These are phyloP conservation scores for Oscheius sp. DNA, from an alignment of 2,888 invertebrate species.

Conservation along the genomic window DNA sequence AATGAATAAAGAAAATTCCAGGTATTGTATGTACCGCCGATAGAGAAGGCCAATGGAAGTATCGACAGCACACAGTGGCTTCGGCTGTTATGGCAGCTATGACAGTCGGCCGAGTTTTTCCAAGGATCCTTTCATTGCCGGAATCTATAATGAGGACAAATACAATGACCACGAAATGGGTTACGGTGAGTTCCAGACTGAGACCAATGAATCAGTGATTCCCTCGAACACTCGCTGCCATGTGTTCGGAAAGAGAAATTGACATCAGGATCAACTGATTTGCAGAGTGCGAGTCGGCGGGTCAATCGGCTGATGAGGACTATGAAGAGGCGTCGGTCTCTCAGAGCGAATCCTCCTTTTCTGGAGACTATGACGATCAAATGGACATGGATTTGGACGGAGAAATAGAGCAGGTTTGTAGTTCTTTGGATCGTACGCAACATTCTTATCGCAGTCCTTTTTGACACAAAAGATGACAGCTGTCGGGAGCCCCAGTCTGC, in stretches of 20 bases:
- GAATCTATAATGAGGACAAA: conserved; percentile 1
- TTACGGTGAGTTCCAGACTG: conserved; percentile 19
- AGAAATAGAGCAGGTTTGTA: not conserved
- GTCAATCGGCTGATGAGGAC: not conserved
- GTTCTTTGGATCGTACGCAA: not conserved
- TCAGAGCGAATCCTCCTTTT: not conserved
- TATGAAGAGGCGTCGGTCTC: not conserved
- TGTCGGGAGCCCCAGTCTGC: conserved; percentile 11
- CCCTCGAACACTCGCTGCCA: not conserved
- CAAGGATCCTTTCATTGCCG: conserved; percentile 6
- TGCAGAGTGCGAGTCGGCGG: not conserved
- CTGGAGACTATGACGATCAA: not conserved
- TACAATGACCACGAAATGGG: conserved; percentile 21
- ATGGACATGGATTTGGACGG: conserved; percentile 8
- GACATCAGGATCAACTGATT: not conserved
- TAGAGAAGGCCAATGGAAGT: conserved; percentile 29
- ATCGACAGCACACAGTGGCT: conserved; percentile 26
- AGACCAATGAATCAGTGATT: not conserved
- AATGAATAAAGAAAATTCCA: no score
- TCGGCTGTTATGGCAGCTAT: conserved; percentile 30
- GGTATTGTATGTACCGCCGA: conserved; percentile 28
- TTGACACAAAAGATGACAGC: conserved; percentile 11
- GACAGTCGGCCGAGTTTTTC: conserved; percentile 28
- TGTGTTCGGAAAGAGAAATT: not conserved
- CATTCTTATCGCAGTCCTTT: conserved; percentile 1